A percentile compares a stretch with the other conserved stretches of the same genome.
phyloP scores from a whole-genome alignment of 2,888 invertebrate species.

The Fragum fragum region DNA sequence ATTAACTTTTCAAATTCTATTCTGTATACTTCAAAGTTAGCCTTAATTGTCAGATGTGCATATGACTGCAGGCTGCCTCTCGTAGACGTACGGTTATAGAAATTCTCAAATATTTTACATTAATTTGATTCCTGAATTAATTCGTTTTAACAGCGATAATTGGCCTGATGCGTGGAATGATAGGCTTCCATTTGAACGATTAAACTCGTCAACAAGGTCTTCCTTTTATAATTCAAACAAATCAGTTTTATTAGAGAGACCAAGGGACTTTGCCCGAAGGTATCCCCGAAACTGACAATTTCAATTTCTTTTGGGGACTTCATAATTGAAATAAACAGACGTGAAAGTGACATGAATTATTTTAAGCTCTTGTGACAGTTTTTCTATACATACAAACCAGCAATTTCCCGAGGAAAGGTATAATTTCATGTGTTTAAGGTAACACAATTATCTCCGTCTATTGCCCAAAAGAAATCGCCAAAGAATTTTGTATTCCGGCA shows the following conservation, averaged over 20 bases:
- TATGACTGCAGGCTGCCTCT: too few relatives aligned
- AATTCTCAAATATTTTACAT: neutral
- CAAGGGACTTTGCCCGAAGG: slow-evolving; percentile 9
- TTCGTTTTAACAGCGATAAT: slow-evolving; percentile 26
- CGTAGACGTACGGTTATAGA: neutral
- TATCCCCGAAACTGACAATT: slow-evolving; percentile 14
- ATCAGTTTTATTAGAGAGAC: slow-evolving; percentile 25
- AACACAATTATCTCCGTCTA: slow-evolving; percentile 46
- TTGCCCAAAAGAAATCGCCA: slow-evolving; percentile 50
- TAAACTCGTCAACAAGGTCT: slow-evolving; percentile 15
- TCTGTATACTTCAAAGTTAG: too few relatives aligned
- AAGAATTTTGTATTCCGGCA: slow-evolving; percentile 54
- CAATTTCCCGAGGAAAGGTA: slow-evolving; percentile 48
- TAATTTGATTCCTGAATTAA: slow-evolving; percentile 23
- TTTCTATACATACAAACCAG: slow-evolving; percentile 46
- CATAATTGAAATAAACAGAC: slow-evolving; percentile 60
- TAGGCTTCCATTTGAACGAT: slow-evolving; percentile 17
- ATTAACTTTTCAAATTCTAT: too few relatives aligned
- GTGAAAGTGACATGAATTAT: slow-evolving; percentile 64
- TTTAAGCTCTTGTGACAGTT: slow-evolving; percentile 54
- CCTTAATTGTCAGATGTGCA: too few relatives aligned
- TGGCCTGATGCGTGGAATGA: slow-evolving; percentile 23
- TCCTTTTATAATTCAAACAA: slow-evolving; percentile 32
- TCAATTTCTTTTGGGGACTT: slow-evolving; percentile 36
- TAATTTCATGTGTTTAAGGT: slow-evolving; percentile 63